Conservation (phyloP, 2,888 invertebrate species). For the Podabrus alpinus region DNA sequence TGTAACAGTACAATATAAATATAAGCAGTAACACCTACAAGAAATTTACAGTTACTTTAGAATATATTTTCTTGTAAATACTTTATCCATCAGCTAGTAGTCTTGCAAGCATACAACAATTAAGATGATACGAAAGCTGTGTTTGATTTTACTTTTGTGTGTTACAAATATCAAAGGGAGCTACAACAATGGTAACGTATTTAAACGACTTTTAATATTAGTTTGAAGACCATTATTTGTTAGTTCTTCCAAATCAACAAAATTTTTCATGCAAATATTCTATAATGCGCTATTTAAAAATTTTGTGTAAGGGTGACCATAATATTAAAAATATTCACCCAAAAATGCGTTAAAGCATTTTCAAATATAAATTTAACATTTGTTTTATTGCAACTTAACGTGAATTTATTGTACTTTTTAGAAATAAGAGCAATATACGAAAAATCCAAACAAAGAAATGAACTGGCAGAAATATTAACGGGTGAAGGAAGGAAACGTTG, state of each 20-base stretch:
- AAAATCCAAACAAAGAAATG: not conserved
- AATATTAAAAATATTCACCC: too few relatives aligned
- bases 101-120: not conserved
- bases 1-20: conserved; percentile 13
- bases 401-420: not conserved
- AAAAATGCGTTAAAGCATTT: too few relatives aligned
- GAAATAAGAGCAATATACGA: not conserved
- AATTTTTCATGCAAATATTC: too few relatives aligned
- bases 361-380: too few relatives aligned
- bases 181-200: not conserved
- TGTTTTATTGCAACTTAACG: too few relatives aligned
- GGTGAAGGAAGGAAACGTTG: conserved; percentile 54
- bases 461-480: not conserved
- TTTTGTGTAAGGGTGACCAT: too few relatives aligned
- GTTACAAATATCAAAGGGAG: not conserved
- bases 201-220: not conserved
- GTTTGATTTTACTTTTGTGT: not conserved
- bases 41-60: not conserved
- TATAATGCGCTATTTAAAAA: too few relatives aligned
- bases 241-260: too few relatives aligned
- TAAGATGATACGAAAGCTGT: not conserved
- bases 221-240: too few relatives aligned
- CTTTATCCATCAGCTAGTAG: not conserved
- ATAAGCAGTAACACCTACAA: not conserved
- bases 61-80: not conserved